Base-by-base conservation (phyloP, 2,113 vertebrate species). In the human region DNA sequence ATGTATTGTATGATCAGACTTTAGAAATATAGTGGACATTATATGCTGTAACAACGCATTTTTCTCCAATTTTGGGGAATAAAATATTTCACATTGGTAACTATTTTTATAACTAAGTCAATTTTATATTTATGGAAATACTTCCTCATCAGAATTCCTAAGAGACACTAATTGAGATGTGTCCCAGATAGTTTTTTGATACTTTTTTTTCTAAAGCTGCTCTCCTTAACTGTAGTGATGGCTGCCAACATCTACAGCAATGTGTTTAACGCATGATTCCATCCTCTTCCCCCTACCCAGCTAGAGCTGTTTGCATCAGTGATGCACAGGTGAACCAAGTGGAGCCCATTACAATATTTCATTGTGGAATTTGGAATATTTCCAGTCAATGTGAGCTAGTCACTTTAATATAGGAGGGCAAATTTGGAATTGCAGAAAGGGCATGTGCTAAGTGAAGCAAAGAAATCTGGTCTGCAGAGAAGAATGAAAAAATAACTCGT, bases 231-330 rank as follows among this genome's bases (percentile, higher is more conserved):
- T 55, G 25, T 2, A 83, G 3, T 38, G 25, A 52, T 17, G 6
- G 5, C 23, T 25, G 50, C 9, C 22, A 48, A 78, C 6, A 73
- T 5, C 2, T 27, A 70, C 3, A 82, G 17, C 22, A 27, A 50
- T 4, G 22, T 5, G 43, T 79, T 38, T 0, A 16, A 14, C 45
- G 0, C 2, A n/a, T 0, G 12, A 35, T 55, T n/a, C 11, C 32
- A 9, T n/a, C 18, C 40, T 82, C 11, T 38, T 59, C 43, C 23
- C 7, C 12, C 35, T 89, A 14, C 8, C 23, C 32, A 45, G 20
- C 25, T 45, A 50, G 1, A 43, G n/a, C 11, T 5, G 2, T 50
- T 17, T 75, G 4, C 35, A 43, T 68, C 13, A 83, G 23, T n/a
- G 22, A 78, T 14, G 2, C 61, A 23, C 8, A 18, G 8, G 6